Evolutionary conservation across 2,888 invertebrate species (phyloP).

Genomic region (Mythimna pallens): DNA sequence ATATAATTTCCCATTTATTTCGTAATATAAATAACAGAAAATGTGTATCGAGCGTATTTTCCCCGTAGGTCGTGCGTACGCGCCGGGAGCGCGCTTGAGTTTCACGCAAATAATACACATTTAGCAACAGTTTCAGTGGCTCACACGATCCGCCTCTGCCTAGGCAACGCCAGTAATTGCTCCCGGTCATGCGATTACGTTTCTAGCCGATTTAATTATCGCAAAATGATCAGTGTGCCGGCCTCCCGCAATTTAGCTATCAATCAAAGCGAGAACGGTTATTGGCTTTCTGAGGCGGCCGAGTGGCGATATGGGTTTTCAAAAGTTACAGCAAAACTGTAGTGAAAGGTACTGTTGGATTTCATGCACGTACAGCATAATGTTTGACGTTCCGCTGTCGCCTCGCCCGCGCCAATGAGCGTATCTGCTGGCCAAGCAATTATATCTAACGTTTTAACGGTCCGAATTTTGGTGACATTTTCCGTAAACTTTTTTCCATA

Average conservation of each 20-base stretch:
- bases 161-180: conserved; percentile 88
- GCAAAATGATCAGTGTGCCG: conserved; percentile 88
- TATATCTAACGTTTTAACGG: conserved; percentile 38
- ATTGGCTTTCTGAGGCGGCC: conserved; percentile 74
- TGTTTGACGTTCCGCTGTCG: conserved; percentile 57
- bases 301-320: conserved; percentile 77
- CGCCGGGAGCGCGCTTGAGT: conserved; percentile 82
- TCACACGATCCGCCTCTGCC: conserved; percentile 87
- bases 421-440: conserved; percentile 47
- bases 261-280: conserved; percentile 85
- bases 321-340: conserved; percentile 74
- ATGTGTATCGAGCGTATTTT: conserved; percentile 31
- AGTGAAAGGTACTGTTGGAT: conserved; percentile 76
- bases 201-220: conserved; percentile 90
- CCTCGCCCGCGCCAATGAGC: conserved; percentile 30
- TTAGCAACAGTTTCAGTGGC: conserved; percentile 83
- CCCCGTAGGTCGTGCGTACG: conserved; percentile 57
- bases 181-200: conserved; percentile 90
- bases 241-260: conserved; percentile 90
- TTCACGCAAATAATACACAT: conserved; percentile 86
- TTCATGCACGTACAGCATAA: conserved; percentile 60
- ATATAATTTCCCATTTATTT: background rate
- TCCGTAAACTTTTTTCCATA: conserved; percentile 7
- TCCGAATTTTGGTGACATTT: conserved; percentile 18
- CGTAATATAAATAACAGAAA: conserved; percentile 17